Conservation (phyloP, 2,888 invertebrate genomes). For the Chymomyza amoena region DNA sequence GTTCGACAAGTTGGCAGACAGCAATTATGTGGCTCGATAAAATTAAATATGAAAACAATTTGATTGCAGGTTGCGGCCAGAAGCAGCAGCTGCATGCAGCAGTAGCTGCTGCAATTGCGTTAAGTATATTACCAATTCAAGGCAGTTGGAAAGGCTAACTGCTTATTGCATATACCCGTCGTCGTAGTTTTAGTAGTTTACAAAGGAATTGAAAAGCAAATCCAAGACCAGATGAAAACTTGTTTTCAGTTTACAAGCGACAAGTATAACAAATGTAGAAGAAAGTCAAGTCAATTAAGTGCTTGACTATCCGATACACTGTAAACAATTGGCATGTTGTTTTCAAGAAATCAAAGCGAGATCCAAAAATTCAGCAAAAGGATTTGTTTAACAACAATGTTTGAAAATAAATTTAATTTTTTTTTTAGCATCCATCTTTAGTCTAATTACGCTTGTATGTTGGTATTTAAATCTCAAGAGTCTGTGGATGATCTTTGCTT, state of each 20-base stretch:
- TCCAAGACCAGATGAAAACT: background rate
- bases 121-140: conserved; percentile 5
- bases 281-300: background rate
- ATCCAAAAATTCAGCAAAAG: too few relatives aligned
- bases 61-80: background rate
- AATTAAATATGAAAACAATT: background rate
- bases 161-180: background rate
- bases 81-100: background rate
- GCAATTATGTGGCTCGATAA: background rate
- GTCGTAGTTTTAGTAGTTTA: background rate
- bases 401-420: too few relatives aligned
- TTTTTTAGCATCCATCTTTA: too few relatives aligned
- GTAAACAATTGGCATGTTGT: background rate
- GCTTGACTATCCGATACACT: background rate
- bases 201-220: background rate
- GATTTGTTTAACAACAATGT: too few relatives aligned
- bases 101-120: background rate
- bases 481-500: too few relatives aligned
- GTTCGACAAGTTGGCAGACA: background rate
- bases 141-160: conserved; percentile 11
- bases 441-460: too few relatives aligned
- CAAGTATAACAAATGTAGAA: background rate
- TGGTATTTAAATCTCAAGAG: too few relatives aligned
- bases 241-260: background rate
- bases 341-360: too few relatives aligned